Conservation (phyloP, 37 sponge, comb jelly and placozoan species). For the Eunapius fragilis region DNA sequence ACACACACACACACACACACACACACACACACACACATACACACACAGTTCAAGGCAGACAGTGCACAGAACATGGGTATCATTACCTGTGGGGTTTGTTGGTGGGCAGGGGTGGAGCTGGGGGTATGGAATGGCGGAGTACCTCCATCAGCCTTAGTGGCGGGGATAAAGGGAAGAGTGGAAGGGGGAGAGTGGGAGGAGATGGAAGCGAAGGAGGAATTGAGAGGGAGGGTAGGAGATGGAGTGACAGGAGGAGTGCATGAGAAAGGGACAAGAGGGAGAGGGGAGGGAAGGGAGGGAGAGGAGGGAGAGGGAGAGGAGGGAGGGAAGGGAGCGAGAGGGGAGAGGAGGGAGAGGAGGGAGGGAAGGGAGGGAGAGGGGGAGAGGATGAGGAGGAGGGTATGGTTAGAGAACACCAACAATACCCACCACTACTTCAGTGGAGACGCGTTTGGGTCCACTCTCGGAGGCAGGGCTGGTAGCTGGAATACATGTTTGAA, state of each 20-base stretch:
- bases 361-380: background rate
- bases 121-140: slow-evolving; percentile 2
- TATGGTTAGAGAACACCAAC: background rate
- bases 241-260: no score
- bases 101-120: slow-evolving; percentile 13
- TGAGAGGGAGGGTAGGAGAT: no score
- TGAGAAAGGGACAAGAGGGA: background rate
- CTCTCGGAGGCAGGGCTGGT: background rate
- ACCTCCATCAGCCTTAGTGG: background rate
- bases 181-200: background rate
- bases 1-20: slow-evolving; percentile 22
- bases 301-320: background rate
- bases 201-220: no score
- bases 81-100: background rate
- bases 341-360: background rate
- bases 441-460: background rate
- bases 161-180: background rate
- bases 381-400: background rate
- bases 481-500: background rate
- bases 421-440: background rate
- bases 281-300: background rate
- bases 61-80: no score
- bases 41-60: background rate
- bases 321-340: background rate
- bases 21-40: slow-evolving; percentile 37